phyloP scores from a whole-genome alignment of 37 sponge, comb jelly and placozoan genomes.

The Agelas oroides region DNA sequence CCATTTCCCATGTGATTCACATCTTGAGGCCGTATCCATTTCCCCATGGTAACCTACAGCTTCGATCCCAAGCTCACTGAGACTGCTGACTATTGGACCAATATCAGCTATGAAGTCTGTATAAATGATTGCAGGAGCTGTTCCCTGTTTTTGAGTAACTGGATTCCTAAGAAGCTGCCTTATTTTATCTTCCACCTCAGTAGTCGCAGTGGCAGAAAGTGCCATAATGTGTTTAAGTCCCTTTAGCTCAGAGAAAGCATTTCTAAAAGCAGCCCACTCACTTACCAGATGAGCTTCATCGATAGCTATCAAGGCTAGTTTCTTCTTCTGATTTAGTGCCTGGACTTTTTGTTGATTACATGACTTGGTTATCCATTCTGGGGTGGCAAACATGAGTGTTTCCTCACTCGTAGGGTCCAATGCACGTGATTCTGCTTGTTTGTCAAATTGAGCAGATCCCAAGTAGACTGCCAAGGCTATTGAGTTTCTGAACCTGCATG shows the following conservation, averaged over 20 bases:
- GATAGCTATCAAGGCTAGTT: constrained; percentile 16
- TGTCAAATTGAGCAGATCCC: background rate
- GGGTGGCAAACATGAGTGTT: background rate
- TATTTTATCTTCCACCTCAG: background rate
- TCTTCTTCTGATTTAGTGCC: background rate
- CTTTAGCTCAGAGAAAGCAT: background rate
- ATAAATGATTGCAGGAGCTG: background rate
- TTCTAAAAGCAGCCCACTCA: constrained; percentile 4
- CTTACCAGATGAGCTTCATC: constrained; percentile 17
- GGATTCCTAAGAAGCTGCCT: background rate
- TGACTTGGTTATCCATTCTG: background rate
- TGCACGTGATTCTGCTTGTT: background rate
- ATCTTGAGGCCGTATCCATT: too few species aligned
- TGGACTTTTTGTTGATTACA: background rate
- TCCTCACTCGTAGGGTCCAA: background rate
- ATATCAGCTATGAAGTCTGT: too few species aligned
- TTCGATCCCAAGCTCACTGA: too few species aligned
- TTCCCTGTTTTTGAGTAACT: background rate
- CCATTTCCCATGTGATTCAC: too few species aligned
- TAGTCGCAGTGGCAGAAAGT: background rate
- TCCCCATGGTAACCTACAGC: too few species aligned
- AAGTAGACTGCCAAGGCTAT: background rate
- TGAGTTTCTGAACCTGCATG: background rate
- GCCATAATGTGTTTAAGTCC: background rate
- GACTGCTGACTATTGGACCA: too few species aligned